Percentiles rank a stretch among this genome's conserved stretches.
Evolutionary conservation across 2,888 invertebrate species (phyloP).

Genomic region (Netelia fuscicornis): DNA sequence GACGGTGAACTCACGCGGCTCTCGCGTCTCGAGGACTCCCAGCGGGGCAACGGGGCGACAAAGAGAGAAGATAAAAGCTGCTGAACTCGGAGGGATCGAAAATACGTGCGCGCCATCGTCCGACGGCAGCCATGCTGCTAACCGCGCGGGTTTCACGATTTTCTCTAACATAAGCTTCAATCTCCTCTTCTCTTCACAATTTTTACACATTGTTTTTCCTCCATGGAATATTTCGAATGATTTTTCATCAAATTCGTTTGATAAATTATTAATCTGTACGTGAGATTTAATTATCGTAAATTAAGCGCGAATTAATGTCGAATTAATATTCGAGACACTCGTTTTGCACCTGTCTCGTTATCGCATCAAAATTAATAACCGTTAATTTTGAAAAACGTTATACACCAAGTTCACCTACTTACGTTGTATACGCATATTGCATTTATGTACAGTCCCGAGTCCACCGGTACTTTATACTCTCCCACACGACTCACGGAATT

Average conservation of each 20-base stretch:
- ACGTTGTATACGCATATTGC: background rate
- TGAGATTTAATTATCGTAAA: conserved; percentile 15
- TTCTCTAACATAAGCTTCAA: conserved; percentile 50
- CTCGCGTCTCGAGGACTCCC: conserved; percentile 26
- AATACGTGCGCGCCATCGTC: conserved; percentile 75
- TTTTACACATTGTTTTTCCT: background rate
- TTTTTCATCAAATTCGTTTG: background rate
- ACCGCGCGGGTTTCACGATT: conserved; percentile 31
- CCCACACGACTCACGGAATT: conserved; percentile 47
- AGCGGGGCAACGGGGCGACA: conserved; percentile 35
- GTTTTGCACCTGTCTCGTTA: conserved; percentile 36
- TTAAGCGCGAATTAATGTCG: background rate
- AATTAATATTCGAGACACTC: conserved; percentile 35
- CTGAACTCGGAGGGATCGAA: conserved; percentile 67
- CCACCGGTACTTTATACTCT: conserved; percentile 25
- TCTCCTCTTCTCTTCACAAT: conserved; percentile 33
- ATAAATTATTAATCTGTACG: conserved; percentile 1
- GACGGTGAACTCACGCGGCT: conserved; percentile 47
- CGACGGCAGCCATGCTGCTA: conserved; percentile 78
- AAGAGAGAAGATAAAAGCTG: conserved; percentile 67
- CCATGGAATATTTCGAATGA: no score
- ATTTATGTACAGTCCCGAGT: background rate
- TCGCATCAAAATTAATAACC: conserved; percentile 49
- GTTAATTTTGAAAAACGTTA: conserved; percentile 37
- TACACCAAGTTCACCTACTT: background rate